Evolutionary conservation across 2,797 vertebrate species (phyloP).

Genomic region (Tinamus major): DNA sequence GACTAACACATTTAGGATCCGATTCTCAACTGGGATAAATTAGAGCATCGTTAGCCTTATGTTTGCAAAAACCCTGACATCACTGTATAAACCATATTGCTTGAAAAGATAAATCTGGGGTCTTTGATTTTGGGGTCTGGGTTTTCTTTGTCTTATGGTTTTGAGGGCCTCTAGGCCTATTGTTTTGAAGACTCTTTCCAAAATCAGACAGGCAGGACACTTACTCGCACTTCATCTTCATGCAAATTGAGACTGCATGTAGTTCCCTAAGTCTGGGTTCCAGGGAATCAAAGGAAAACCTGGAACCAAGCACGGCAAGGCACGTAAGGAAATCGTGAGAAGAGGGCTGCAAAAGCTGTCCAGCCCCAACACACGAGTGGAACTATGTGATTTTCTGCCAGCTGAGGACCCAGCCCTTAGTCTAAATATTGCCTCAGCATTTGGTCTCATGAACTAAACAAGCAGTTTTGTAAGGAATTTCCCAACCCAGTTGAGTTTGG

Average conservation of each 20-base stretch:
- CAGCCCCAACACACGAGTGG: neutral
- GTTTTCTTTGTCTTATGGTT: conserved; percentile 27
- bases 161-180: conserved; percentile 26
- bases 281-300: neutral
- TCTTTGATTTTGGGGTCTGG: too few species aligned
- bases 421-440: conserved; percentile 65
- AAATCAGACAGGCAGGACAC: conserved; percentile 4
- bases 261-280: neutral
- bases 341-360: neutral
- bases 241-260: neutral
- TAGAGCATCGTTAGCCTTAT: conserved; percentile 45
- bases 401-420: conserved; percentile 28
- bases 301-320: neutral
- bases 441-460: conserved; percentile 38
- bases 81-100: conserved; percentile 36
- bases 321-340: neutral
- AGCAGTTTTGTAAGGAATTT: conserved; percentile 15
- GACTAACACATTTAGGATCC: conserved; percentile 62
- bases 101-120: conserved; percentile 57
- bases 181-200: conserved; percentile 40
- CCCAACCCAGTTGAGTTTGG: neutral
- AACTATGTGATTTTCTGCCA: conserved; percentile 20
- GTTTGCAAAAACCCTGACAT: conserved; percentile 65
- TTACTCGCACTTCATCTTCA: conserved; percentile 33
- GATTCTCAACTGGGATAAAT: conserved; percentile 60